Conservation (phyloP, 30 jellyfish, hydroid and myxozoan genomes). For the Chironex yamaguchii region DNA sequence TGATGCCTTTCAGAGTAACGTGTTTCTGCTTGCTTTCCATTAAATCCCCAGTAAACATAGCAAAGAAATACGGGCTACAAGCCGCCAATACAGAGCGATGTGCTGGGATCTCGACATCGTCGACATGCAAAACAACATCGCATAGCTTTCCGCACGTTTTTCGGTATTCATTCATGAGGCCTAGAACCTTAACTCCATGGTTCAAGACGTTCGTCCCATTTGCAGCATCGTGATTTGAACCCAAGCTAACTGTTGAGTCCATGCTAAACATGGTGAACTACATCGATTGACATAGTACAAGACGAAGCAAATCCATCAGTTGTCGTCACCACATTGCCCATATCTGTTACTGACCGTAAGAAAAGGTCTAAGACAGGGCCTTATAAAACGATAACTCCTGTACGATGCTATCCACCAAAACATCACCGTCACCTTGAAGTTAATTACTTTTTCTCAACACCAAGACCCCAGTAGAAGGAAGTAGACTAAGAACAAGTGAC, state of each 20-base stretch:
- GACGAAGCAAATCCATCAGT: too few relatives aligned
- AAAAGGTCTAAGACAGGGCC: too few relatives aligned
- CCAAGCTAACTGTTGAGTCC: slow-evolving; percentile 78
- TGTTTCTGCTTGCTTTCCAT: slow-evolving; percentile 85
- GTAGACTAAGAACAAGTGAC: too few relatives aligned
- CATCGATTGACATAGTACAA: too few relatives aligned
- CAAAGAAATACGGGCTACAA: slow-evolving; percentile 93
- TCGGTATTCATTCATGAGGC: slow-evolving; percentile 84
- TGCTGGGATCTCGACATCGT: slow-evolving; percentile 68
- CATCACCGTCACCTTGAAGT: too few relatives aligned
- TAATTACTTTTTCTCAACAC: too few relatives aligned
- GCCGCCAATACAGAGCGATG: slow-evolving; percentile 98
- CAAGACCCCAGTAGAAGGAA: too few relatives aligned
- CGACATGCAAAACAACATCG: slow-evolving; percentile 84
- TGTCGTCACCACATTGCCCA: too few relatives aligned
- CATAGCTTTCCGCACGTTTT: slow-evolving; percentile 84
- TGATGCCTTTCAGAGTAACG: slow-evolving; percentile 81
- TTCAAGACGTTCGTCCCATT: slow-evolving; percentile 23
- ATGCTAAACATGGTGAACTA: slow-evolving; percentile 70
- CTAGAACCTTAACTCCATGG: slow-evolving; percentile 77
- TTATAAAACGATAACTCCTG: too few relatives aligned
- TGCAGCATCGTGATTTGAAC: slow-evolving; percentile 19
- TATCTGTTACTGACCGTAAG: too few relatives aligned
- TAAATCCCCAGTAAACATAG: slow-evolving; percentile 95
- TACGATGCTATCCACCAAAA: too few relatives aligned